Base-by-base conservation (phyloP, 2,797 vertebrate species). In the Chanos chanos region DNA sequence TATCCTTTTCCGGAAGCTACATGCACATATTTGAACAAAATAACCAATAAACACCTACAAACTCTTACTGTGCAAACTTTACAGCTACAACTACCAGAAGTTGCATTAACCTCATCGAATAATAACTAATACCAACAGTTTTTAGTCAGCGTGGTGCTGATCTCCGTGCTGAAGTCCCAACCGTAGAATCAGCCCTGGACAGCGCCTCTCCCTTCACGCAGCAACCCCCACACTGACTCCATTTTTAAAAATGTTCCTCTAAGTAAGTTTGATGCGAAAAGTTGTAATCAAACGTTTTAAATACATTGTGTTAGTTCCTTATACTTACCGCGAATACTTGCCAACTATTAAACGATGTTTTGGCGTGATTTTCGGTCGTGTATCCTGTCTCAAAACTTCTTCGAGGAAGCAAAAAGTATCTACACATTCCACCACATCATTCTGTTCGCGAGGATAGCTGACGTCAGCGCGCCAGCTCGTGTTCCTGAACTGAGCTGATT, bases 161-260 rank as follows among this genome's bases (percentile, higher is more conserved):
- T 75, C 72, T 57, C 43, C 44, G 62, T 77, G 63, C 59, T 74
- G 82, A 79, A 82, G 81, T 67, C 60, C 34, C 66, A 34, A 52
- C 31, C 57, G 51, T 7, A n/a, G 73, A 57, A 92, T 92, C 91
- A 92, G 89, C 89, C 85, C 89, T 91, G 92, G 92, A 94, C 92
- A 94, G 92, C 92, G 89, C 89, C 87, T 88, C 64, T 76, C 73
- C 81, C 81, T 83, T 78, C 77, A 69, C 72, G 73, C 70, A 39
- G 24, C 24, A 52, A 68, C 62, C 74, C 41, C 60, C 74, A 72
- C 70, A 10, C 34, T 52, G 83, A 83, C 81, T 84, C 89, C 83
- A 89, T 89, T 86, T 90, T 89, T 66, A 34, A 28, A 36, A 6
- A 13, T 12, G 1, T 7, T n/a, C 22, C n/a, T 16, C 1, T 18